Base-by-base conservation (phyloP, 2,797 vertebrate species). In the Scomberomorus guttatus region DNA sequence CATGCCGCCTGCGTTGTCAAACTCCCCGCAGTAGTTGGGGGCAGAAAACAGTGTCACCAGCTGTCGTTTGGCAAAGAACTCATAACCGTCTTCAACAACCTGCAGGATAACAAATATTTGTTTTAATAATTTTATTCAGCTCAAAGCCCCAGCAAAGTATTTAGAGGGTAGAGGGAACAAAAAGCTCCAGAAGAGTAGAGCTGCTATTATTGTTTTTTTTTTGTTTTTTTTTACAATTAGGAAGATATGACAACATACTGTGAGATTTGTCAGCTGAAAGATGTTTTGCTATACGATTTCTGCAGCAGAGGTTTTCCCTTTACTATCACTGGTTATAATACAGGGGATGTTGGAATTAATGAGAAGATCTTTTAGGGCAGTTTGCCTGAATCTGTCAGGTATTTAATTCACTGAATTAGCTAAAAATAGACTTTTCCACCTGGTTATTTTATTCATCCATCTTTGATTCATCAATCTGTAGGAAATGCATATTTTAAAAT, bases 1-100 rank as follows among this genome's bases (percentile, higher is more conserved):
- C 97, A 98, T 98, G 83, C 97, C 97, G 4, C 97, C 97, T 42
- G 97, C 97, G 72, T 98, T 98, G 94, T 98, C 97, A 90, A 98
- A 98, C 86, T 98, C 97, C 29, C 97, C 97, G 78, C 97, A 98
- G 78, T 98, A 98, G 94, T 98, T 98, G 42, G 97, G 97, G 79
- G 97, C 97, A 46, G 97, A 98, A 92, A 98, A 98, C 44, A 98
- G 93, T 15, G 97, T 98, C 82, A 98, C 97, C 95, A 98, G 94
- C 88, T 98, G 97, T 78, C 97, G 95, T 88, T 98, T 98, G 86
- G 97, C 97, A 92, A 98, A 98, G 95, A 98, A 98, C 92, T 98
- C 97, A 6, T 98, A 98, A 27, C 97, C 97, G 42, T 98, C 97
- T 94, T 98, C 97, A 84, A 98, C 97, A 68, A 98, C 97, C 97